Evolutionary conservation across 1,140 invertebrate genomes (phyloP), one percentile per base, ranked within the genome.

Genomic region (Philotrypesis tridentata): DNA sequence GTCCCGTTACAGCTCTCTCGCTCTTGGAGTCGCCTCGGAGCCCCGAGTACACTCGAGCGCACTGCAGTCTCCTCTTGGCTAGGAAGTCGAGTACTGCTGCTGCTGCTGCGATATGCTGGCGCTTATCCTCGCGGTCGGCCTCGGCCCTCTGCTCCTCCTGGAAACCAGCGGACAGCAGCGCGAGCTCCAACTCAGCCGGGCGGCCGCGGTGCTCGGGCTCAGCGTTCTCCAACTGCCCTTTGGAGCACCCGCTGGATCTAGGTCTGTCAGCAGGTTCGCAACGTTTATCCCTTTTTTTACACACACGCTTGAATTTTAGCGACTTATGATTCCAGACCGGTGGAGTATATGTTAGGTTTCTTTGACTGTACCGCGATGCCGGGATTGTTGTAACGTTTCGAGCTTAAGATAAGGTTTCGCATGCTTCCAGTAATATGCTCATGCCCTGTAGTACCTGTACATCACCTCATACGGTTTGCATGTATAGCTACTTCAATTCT

Each of bases 1-100:
- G 86, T 91, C 87, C 90, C 91, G 91, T 91, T 92, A 91, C 85
- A 79, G 85, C 88, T 79, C 87, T 27, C n/a, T n/a, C n/a, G n/a
- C n/a, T n/a, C n/a, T n/a, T n/a, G n/a, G n/a, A n/a, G n/a, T n/a
- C n/a, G n/a, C n/a, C n/a, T n/a, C n/a, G n/a, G n/a, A n/a, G n/a
- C n/a, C n/a, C 7, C 31, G 37, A 40, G 61, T 14, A 76, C 33
- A 43, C 37, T 65, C 75, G 67, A 40, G 12, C 68, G 25, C 48
- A 4, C 85, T 85, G 88, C 86, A 85, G 87, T 86, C 83, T 87
- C 88, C 89, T 91, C 89, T 89, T 88, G 88, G 88, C 88, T 87
- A 85, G 80, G 86, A 87, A 90, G 89, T 89, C 89, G 87, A 89
- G 87, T 86, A 17, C n/a, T n/a, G n/a, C n/a, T n/a, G n/a, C n/a